Base-by-base conservation (phyloP, 2,888 invertebrate species). In the Tribolium freemani region DNA sequence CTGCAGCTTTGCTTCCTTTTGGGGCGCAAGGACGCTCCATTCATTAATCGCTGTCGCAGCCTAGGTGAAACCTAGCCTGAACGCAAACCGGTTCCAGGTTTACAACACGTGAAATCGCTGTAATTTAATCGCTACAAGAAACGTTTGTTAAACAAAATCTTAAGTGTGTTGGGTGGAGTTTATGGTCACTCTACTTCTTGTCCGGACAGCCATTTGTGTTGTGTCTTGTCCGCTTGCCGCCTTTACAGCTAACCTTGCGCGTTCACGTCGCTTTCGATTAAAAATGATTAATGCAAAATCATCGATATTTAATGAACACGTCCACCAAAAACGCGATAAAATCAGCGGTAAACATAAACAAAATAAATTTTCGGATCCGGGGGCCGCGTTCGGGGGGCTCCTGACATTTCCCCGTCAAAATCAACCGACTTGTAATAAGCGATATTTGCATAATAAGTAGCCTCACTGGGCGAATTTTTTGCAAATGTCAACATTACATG, bases 371-470 rank as follows among this genome's bases (percentile, higher is more conserved):
- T 57, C 48, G 20, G 68, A 57, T 68, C 57, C 57, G 68, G 68
- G 48, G 68, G 68, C 68, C 68, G 50, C 30, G 31, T 50, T 38
- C 31, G 45, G 68, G 68, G 68, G 53, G 45, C 63, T 31, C 50
- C 60, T 26, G 50, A 63, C 50, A 63, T 51, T 60, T 51, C 50
- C 63, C 48, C n/a, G 16, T 46, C 48, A 11, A 16, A 50, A 51
- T 44, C 5, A n/a, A 5, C 45, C 60, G 60, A 54, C 6, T 54
- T 50, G 48, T 16, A 50, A 63, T 30, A 48, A 63, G 63, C 63
- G 48, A 38, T 69, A 69, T 69, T 69, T 60, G 69, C 69, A 69
- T 69, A 69, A 68, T 68, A 57, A 68, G 68, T 68, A 68, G 66
- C 67, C 46, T 1, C 38, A 50, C 30, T 13, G 48, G 10, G 60